These are phyloP conservation scores for Pseudomyrmex concolor DNA, from an alignment of 1,140 invertebrate species.

Conservation along the genomic window DNA sequence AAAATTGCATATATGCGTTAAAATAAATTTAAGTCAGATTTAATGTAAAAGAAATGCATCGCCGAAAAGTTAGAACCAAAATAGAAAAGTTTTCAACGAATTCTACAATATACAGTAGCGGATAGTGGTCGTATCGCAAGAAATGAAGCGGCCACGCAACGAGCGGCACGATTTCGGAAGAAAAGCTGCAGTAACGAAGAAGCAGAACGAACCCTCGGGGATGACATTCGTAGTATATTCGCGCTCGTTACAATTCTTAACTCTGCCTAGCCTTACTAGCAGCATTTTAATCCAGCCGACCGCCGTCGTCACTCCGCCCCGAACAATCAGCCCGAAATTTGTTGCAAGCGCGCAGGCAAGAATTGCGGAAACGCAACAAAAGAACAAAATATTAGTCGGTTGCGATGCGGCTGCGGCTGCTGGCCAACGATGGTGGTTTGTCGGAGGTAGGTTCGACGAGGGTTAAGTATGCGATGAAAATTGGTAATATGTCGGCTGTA, in stretches of 20 bases:
- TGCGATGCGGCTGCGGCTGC: constrained; percentile 45
- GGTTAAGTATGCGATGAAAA: no score
- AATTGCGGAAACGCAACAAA: constrained; percentile 82
- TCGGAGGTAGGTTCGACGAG: constrained; percentile 11
- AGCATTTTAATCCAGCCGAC: constrained; percentile 82
- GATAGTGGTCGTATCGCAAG: neutral
- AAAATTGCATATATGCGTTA: neutral
- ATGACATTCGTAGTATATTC: constrained; percentile 51
- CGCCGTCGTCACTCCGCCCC: constrained; percentile 78
- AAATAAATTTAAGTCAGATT: neutral
- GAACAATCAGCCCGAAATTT: constrained; percentile 84
- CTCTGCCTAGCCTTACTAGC: constrained; percentile 60
- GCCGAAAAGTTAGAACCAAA: neutral
- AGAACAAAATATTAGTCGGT: constrained; percentile 81
- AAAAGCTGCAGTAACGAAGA: constrained; percentile 34
- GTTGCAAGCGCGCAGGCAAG: constrained; percentile 76
- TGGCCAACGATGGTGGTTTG: constrained; percentile 36
- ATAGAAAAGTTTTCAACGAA: neutral
- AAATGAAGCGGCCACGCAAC: neutral
- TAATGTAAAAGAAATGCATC: neutral
- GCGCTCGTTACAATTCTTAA: constrained; percentile 56
- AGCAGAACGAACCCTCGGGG: constrained; percentile 47
- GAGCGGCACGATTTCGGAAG: constrained; percentile 26
- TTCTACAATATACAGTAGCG: neutral
- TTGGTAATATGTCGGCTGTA: no score